phyloP scores from a whole-genome alignment of 2,113 vertebrate species.

The Pipra filicauda region DNA sequence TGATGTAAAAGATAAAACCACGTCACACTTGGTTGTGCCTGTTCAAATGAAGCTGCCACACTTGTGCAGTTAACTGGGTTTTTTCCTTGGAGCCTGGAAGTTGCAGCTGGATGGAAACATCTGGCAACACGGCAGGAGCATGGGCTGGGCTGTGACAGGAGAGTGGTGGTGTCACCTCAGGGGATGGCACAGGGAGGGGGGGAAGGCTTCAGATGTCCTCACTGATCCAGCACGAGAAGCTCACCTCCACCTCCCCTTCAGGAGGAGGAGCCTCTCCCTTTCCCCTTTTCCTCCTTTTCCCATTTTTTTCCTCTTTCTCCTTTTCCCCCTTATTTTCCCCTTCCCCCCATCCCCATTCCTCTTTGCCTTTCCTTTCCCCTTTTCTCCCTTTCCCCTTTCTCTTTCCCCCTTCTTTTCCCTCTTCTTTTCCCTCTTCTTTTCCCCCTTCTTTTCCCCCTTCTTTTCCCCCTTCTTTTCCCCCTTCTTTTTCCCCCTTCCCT shows the following conservation, averaged over 20 bases:
- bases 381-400: no score
- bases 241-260: background rate
- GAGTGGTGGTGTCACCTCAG: accelerated
- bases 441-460: no score
- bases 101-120: constrained; percentile 27
- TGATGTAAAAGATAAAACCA: background rate
- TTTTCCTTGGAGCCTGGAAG: background rate
- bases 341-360: no score
- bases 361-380: no score
- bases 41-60: background rate
- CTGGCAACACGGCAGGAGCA: background rate
- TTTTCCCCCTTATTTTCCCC: no score
- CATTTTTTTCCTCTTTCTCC: background rate
- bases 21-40: background rate
- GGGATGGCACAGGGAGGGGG: no score
- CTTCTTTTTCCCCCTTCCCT: no score
- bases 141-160: background rate
- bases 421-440: no score
- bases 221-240: background rate
- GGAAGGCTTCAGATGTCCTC: background rate
- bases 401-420: no score
- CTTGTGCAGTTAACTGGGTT: background rate
- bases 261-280: no score
- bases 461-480: no score
- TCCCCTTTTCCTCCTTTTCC: background rate